Evolutionary conservation across 2,797 vertebrate genomes (phyloP), one percentile per base, ranked within the genome.

Genomic region (Hephaestus fuliginosus): DNA sequence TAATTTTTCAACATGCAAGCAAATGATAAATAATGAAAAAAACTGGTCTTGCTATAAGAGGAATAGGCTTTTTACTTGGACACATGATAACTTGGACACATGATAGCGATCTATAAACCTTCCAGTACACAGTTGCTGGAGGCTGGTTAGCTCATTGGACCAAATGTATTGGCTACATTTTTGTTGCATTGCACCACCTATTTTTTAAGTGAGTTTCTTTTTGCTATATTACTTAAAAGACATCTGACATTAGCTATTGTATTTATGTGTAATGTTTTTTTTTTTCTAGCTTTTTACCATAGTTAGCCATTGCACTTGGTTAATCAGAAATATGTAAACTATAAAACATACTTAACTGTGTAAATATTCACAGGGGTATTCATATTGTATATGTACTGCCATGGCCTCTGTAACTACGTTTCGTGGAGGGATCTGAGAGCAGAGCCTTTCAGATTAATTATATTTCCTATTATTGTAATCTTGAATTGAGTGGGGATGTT

Each of bases 141-240:
- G 15, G 62, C 62, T 28, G n/a, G 53, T 70, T 33, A 56, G 58
- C 80, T 78, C 41, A 65, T 67, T 60, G 90, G 92, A 94, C 92
- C 93, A 94, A 94, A 93, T 87, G 49, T 88, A 78, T 81, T 66
- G 52, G 70, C 74, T 85, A 78, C 30, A 56, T 51, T 88, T 80
- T 63, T 81, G 82, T 85, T 88, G 82, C 91, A 90, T 92, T 95
- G 93, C 93, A 94, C 93, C 95, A 91, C 85, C 81, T 86, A 60
- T 75, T 74, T 84, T 81, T 74, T 74, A 74, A 67, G 72, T 68
- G 46, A 84, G 41, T 82, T 61, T 43, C 22, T 53, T 76, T 56
- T 22, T 73, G 20, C 13, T 71, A 55, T 53, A 72, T 81, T 69
- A 69, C 66, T 62, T 82, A 69, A 86, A 48, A 80, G 65, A 70